Evolutionary conservation across 2,888 invertebrate species (phyloP).

Genomic region (Tromatobia lineatoria): DNA sequence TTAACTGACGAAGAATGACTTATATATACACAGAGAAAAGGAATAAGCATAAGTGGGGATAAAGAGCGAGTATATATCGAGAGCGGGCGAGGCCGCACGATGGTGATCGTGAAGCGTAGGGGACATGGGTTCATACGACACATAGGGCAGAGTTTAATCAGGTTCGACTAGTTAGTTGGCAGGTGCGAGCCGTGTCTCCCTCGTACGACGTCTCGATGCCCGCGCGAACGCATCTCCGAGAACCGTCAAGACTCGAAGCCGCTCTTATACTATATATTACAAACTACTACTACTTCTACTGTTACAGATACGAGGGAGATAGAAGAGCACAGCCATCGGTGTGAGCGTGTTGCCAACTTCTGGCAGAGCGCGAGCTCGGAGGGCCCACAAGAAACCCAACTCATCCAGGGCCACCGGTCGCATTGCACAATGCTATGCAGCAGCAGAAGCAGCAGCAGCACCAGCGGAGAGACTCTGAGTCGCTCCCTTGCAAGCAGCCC

Average conservation of each 20-base stretch:
- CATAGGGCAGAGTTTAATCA: constrained; percentile 83
- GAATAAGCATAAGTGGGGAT: constrained; percentile 20
- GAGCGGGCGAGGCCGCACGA: constrained; percentile 56
- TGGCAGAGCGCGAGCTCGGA: constrained; percentile 52
- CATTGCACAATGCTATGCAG: constrained; percentile 76
- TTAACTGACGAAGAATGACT: not conserved
- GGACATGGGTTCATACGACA: constrained; percentile 72
- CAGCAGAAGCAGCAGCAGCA: constrained; percentile 32
- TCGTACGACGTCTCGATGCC: constrained; percentile 57
- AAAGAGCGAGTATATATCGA: constrained; percentile 58
- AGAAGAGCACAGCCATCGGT: constrained; percentile 18
- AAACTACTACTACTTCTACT: constrained; percentile 11
- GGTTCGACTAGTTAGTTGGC: constrained; percentile 85
- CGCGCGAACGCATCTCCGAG: constrained; percentile 60
- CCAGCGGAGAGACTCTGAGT: constrained; percentile 20
- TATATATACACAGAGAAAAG: not conserved
- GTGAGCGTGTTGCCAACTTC: constrained; percentile 51
- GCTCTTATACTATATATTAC: constrained; percentile 28
- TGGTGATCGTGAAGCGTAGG: constrained; percentile 52
- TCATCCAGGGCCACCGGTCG: constrained; percentile 73
- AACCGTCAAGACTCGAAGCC: constrained; percentile 52
- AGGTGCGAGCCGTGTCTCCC: constrained; percentile 79
- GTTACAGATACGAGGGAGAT: not conserved
- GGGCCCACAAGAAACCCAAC: constrained; percentile 76
- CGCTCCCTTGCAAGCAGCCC: constrained; percentile 44